phyloP scores from a whole-genome alignment of 1,140 invertebrate species.

The Neodiprion virginianus region DNA sequence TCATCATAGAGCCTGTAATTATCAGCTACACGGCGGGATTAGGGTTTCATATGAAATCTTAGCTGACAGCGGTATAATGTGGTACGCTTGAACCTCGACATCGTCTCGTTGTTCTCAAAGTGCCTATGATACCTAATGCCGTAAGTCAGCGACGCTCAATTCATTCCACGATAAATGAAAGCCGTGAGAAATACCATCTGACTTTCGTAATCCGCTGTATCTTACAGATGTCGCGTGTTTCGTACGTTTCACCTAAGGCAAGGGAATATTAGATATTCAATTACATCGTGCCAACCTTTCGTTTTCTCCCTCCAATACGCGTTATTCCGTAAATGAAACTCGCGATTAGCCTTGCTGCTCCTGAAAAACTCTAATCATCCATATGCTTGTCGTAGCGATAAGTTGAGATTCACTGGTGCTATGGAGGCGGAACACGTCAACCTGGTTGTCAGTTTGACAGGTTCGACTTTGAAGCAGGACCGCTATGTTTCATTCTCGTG shows the following conservation, averaged over 20 bases:
- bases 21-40: slow-evolving; percentile 23
- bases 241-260: no score
- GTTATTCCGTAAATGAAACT: no score
- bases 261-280: no score
- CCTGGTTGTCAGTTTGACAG: slow-evolving; percentile 40
- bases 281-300: no score
- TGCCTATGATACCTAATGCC: slow-evolving; percentile 17
- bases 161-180: not conserved
- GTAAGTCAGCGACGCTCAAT: slow-evolving; percentile 9
- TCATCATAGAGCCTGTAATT: slow-evolving; percentile 24
- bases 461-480: slow-evolving; percentile 35
- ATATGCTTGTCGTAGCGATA: no score
- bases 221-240: not conserved
- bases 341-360: no score
- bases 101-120: slow-evolving; percentile 25
- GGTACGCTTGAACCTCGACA: slow-evolving; percentile 13
- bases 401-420: not conserved
- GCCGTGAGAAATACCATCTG: not conserved
- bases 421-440: slow-evolving; percentile 22
- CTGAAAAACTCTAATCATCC: no score
- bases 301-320: no score
- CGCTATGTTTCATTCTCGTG: slow-evolving; percentile 25
- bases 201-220: not conserved
- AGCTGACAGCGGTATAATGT: slow-evolving; percentile 20
- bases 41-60: slow-evolving; percentile 17